phyloP scores from a whole-genome alignment of 92 coral and sea anemone species.

The Nematostella vectensis region DNA sequence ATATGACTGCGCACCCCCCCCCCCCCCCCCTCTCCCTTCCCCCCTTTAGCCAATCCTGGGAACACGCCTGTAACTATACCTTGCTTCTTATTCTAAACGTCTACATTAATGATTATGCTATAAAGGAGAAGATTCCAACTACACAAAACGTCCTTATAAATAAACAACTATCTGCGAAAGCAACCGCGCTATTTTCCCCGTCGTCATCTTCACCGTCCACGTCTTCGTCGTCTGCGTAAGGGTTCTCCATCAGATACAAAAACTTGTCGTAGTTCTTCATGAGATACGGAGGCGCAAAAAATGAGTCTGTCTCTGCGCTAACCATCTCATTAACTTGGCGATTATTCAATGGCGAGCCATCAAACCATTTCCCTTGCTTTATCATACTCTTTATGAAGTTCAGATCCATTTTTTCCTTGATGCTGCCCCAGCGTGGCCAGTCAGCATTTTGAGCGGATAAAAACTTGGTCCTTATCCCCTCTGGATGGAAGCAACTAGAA shows the following conservation, averaged over 20 bases:
- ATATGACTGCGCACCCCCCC: no score
- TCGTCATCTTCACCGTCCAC: conserved; percentile 1
- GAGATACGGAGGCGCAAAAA: conserved; percentile 31
- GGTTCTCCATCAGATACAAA: conserved; percentile 10
- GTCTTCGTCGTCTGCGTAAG: conserved; percentile 3
- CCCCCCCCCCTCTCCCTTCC: no score
- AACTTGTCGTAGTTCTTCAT: conserved; percentile 18
- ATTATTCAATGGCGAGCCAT: conserved; percentile 19
- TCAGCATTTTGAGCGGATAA: conserved; percentile 34
- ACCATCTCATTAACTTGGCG: conserved; percentile 12
- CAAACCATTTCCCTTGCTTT: conserved; percentile 28
- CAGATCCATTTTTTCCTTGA: conserved; percentile 18
- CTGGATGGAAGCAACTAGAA: conserved; percentile 22
- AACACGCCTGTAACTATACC: no score
- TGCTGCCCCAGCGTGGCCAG: conserved; percentile 36
- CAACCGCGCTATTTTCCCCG: not conserved
- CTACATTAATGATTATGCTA: no score
- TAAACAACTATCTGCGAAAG: no score
- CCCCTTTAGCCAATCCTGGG: no score
- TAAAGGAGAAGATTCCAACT: no score
- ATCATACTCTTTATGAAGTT: conserved; percentile 13
- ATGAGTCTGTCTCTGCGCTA: conserved; percentile 13
- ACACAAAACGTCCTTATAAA: no score
- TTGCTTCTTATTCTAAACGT: no score
- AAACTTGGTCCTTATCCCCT: conserved; percentile 28